A percentile compares a stretch with the other conserved stretches of the same genome.
These are phyloP conservation scores for Ochropacha duplaris DNA, from an alignment of 2,888 invertebrate species.

Conservation along the genomic window DNA sequence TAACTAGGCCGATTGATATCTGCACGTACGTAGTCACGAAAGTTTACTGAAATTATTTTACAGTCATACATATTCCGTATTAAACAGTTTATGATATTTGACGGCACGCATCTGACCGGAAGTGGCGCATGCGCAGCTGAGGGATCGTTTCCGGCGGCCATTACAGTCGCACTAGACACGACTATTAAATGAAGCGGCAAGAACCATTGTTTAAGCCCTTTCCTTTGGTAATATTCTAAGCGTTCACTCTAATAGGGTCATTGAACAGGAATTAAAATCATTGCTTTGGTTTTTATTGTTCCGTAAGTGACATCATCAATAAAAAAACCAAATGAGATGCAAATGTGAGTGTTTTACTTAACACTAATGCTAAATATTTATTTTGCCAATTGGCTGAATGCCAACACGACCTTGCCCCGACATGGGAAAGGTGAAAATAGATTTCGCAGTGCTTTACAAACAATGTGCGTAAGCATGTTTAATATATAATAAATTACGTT, in stretches of 20 bases:
- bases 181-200: constrained; percentile 71
- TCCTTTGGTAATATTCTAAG: constrained; percentile 47
- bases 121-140: constrained; percentile 60
- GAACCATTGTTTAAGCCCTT: constrained; percentile 61
- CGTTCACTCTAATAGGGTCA: constrained; percentile 46
- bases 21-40: neutral
- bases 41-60: constrained; percentile 26
- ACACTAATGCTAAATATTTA: constrained; percentile 26
- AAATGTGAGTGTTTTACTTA: constrained; percentile 6
- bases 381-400: constrained; percentile 46
- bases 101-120: constrained; percentile 71
- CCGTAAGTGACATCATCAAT: constrained; percentile 7
- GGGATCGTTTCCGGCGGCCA: constrained; percentile 64
- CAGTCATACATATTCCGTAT: constrained; percentile 48
- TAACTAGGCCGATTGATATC: neutral
- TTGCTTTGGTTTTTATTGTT: constrained; percentile 18
- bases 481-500: neutral
- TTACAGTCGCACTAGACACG: constrained; percentile 52
- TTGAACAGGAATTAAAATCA: constrained; percentile 49
- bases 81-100: constrained; percentile 55
- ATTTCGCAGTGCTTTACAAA: constrained; percentile 14
- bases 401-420: constrained; percentile 60
- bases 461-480: neutral
- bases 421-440: constrained; percentile 29
- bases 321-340: neutral